Conservation (phyloP, 2,888 invertebrate genomes). For the Dorcus hopei region DNA sequence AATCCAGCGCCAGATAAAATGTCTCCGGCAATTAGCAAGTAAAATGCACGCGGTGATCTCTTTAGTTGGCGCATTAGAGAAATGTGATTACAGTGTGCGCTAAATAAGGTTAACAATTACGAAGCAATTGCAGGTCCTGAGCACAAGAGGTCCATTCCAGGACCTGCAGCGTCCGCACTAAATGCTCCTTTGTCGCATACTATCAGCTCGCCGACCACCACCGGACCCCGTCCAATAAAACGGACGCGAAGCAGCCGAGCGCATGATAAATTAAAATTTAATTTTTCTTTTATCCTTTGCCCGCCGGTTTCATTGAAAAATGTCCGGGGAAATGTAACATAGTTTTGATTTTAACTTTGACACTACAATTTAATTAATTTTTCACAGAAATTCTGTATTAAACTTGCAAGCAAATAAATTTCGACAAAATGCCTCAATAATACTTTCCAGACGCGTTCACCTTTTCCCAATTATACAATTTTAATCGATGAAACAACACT, state of each 20-base stretch:
- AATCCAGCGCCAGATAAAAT: constrained; percentile 14
- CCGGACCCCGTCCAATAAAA: not conserved
- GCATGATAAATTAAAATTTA: constrained; percentile 10
- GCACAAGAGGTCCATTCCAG: constrained; percentile 4
- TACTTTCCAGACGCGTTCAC: too few species aligned
- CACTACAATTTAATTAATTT: too few species aligned
- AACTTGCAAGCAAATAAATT: too few species aligned
- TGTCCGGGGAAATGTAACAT: not conserved
- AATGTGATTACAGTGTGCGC: constrained; percentile 27
- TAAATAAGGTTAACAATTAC: constrained; percentile 26
- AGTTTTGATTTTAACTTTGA: too few species aligned
- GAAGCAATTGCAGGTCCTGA: constrained; percentile 5
- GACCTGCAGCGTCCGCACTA: constrained; percentile 22
- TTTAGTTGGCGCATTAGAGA: constrained; percentile 29
- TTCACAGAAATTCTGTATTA: too few species aligned
- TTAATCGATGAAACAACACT: constrained; percentile 8
- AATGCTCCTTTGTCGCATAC: constrained; percentile 25
- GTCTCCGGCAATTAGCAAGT: constrained; percentile 17
- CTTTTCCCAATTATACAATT: not conserved
- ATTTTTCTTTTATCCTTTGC: not conserved
- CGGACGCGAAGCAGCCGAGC: not conserved
- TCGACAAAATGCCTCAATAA: too few species aligned
- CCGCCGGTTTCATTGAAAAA: not conserved
- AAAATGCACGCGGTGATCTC: constrained; percentile 26
- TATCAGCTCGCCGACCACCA: constrained; percentile 18